phyloP scores from a whole-genome alignment of 2,797 vertebrate genomes.

The Dendrocincla fuliginosa region DNA sequence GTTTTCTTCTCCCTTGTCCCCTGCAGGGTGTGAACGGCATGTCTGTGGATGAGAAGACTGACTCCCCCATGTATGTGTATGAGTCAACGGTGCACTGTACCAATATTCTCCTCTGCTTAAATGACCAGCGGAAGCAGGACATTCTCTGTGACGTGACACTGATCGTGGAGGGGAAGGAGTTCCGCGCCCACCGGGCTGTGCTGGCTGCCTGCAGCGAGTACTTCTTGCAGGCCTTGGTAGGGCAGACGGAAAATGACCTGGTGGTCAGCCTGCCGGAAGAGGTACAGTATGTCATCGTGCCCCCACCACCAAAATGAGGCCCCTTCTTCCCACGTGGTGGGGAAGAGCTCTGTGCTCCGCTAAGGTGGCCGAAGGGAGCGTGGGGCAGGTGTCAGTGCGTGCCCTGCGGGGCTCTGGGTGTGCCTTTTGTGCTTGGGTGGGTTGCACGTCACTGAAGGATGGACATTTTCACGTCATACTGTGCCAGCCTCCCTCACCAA shows the following conservation, averaged over 20 bases:
- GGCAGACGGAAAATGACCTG: constrained; percentile 93
- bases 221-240: constrained; percentile 94
- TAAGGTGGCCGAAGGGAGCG: neutral
- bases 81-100: constrained; percentile 99
- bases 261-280: constrained; percentile 95
- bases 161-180: constrained; percentile 96
- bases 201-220: constrained; percentile 98
- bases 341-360: neutral
- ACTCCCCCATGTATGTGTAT: constrained; percentile 99
- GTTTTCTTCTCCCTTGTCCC: constrained; percentile 68
- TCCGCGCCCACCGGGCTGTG: constrained; percentile 96
- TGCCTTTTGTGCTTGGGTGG: constrained; percentile 36
- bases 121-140: constrained; percentile 98
- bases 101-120: constrained; percentile 99
- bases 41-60: constrained; percentile 99
- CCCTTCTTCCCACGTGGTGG: accelerated
- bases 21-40: constrained; percentile 98
- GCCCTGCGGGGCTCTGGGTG: neutral
- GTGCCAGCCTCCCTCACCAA: neutral
- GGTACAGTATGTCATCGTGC: constrained; percentile 76
- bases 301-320: accelerated
- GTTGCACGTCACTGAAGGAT: neutral
- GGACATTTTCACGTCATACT: neutral
- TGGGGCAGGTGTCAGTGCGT: neutral
- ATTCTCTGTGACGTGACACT: constrained; percentile 99